phyloP scores from a whole-genome alignment of 2,888 invertebrate genomes.

The Nomada ruficornis region DNA sequence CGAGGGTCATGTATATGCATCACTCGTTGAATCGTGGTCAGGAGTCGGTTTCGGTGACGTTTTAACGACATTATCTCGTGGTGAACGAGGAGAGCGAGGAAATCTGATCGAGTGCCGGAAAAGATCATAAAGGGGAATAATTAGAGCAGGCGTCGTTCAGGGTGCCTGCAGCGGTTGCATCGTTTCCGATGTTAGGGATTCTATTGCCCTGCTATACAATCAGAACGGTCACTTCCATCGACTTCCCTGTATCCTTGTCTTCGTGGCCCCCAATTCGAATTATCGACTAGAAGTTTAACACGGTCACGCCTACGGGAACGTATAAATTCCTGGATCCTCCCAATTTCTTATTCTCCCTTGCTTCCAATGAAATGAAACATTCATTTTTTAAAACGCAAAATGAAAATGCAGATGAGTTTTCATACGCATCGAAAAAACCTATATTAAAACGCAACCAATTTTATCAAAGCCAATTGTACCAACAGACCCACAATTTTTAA shows the following conservation, averaged over 20 bases:
- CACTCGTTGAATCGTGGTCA: constrained; percentile 22
- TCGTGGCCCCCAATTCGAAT: constrained; percentile 39
- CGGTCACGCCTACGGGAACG: constrained; percentile 52
- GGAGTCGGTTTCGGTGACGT: constrained; percentile 68
- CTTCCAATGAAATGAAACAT: too few species aligned
- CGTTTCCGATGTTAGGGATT: constrained; percentile 50
- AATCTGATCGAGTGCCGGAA: constrained; percentile 81
- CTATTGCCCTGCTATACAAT: constrained; percentile 17
- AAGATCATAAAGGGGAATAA: constrained; percentile 82
- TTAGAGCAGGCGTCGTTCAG: constrained; percentile 80
- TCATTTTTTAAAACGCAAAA: too few species aligned
- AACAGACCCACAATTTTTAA: not conserved
- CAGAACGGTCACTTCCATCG: constrained; percentile 39
- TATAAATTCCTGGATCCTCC: constrained; percentile 8
- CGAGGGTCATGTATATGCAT: constrained; percentile 3
- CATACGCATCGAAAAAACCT: too few species aligned
- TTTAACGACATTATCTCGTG: constrained; percentile 80
- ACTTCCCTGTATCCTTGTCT: constrained; percentile 22
- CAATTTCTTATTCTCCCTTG: constrained; percentile 22
- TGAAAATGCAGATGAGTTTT: not conserved
- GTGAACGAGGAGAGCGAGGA: constrained; percentile 78
- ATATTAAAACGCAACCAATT: too few species aligned
- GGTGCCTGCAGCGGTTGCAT: constrained; percentile 63
- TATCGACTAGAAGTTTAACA: constrained; percentile 67
- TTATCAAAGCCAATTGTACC: not conserved